Percentiles rank a stretch among this genome's conserved stretches.
These are phyloP conservation scores for Acrobasis suavella DNA, from an alignment of 2,888 invertebrate species.

Conservation along the genomic window DNA sequence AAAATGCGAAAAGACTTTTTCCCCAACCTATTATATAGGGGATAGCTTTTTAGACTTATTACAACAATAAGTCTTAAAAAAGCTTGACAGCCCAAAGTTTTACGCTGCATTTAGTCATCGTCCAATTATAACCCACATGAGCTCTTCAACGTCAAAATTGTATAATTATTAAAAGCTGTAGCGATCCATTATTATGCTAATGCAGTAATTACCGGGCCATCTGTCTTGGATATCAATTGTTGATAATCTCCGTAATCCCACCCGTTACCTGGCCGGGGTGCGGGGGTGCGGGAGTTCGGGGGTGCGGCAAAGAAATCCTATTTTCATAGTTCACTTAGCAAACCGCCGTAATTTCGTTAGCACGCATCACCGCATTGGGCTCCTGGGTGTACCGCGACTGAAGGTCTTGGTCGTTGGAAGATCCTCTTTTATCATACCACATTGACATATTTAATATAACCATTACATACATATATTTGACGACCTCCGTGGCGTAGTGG, in stretches of 20 bases:
- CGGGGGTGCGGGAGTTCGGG: slow-evolving; percentile 36
- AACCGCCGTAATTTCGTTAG: slow-evolving; percentile 75
- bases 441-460: too few relatives aligned
- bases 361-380: slow-evolving; percentile 73
- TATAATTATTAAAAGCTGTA: slow-evolving; percentile 4
- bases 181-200: slow-evolving; percentile 24
- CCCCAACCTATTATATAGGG: too few relatives aligned
- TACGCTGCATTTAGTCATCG: not conserved
- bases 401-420: slow-evolving; percentile 54
- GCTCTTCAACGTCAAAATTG: not conserved
- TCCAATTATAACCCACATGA: slow-evolving; percentile 20
- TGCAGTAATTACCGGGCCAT: slow-evolving; percentile 38
- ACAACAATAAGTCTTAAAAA: not conserved
- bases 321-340: slow-evolving; percentile 81
- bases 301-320: slow-evolving; percentile 74
- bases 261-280: slow-evolving; percentile 52
- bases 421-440: not conserved
- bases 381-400: slow-evolving; percentile 52
- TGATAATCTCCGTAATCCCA: slow-evolving; percentile 74
- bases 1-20: too few relatives aligned
- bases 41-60: too few relatives aligned
- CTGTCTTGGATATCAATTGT: slow-evolving; percentile 58
- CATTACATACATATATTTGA: too few relatives aligned
- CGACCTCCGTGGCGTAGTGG: too few relatives aligned
- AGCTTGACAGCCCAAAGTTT: not conserved